These are phyloP conservation scores for Chrysodeixis includens DNA, from an alignment of 2,888 invertebrate genomes.

Conservation along the genomic window DNA sequence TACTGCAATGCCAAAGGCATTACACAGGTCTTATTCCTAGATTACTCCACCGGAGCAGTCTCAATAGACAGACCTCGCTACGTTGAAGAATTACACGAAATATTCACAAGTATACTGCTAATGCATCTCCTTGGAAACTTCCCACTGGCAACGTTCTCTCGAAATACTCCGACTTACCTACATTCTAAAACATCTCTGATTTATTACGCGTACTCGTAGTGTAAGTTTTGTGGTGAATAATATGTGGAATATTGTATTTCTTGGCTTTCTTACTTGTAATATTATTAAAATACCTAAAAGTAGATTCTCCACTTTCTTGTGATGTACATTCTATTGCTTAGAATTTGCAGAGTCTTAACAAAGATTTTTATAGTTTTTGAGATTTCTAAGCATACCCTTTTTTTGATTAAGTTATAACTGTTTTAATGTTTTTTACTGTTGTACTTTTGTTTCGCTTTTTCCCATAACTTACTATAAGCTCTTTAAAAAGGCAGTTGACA, in stretches of 20 bases:
- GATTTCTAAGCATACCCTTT: too few relatives aligned
- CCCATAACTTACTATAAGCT: too few relatives aligned
- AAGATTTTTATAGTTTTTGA: too few relatives aligned
- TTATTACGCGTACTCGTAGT: neutral
- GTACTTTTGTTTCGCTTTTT: too few relatives aligned
- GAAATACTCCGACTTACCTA: neutral
- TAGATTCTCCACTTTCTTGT: too few relatives aligned
- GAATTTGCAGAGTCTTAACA: too few relatives aligned
- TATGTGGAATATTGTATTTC: neutral
- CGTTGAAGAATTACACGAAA: constrained; percentile 1
- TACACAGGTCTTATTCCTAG: neutral
- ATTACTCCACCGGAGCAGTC: neutral
- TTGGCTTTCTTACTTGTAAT: neutral
- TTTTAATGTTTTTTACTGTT: too few relatives aligned
- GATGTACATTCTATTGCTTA: too few relatives aligned
- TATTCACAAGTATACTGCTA: constrained; percentile 2
- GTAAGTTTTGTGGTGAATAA: neutral
- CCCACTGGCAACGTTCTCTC: neutral
- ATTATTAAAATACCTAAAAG: too few relatives aligned
- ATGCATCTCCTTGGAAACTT: constrained; percentile 4
- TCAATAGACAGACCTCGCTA: neutral
- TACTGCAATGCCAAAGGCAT: too few relatives aligned
- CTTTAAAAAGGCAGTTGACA: too few relatives aligned
- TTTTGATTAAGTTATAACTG: too few relatives aligned
- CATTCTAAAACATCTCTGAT: neutral